phyloP scores from a whole-genome alignment of 53 echinoderm and acorn worm genomes.

The Zoroaster sp. region DNA sequence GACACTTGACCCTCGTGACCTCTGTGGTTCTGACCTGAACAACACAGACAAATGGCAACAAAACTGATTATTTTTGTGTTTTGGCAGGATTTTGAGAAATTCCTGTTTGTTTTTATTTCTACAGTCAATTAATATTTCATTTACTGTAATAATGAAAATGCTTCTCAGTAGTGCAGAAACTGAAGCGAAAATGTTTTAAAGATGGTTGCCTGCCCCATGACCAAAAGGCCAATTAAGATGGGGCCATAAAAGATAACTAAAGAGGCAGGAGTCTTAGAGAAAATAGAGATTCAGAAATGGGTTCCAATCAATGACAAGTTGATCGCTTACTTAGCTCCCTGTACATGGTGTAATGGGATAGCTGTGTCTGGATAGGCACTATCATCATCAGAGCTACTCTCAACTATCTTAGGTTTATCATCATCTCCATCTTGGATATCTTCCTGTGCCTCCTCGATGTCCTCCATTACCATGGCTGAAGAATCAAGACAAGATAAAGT shows the following conservation, averaged over 20 bases:
- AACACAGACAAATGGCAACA: too few relatives aligned
- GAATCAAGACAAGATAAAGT: neutral
- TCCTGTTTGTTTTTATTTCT: too few relatives aligned
- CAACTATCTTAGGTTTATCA: conserved; percentile 5
- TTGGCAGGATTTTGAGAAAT: too few relatives aligned
- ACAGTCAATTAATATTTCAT: too few relatives aligned
- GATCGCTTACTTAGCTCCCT: conserved; percentile 75
- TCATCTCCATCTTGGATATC: neutral
- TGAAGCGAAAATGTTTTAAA: too few relatives aligned
- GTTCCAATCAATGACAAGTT: too few relatives aligned
- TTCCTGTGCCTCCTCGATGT: conserved; percentile 38
- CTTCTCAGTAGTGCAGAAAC: too few relatives aligned
- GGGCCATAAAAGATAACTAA: too few relatives aligned
- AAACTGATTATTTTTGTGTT: too few relatives aligned
- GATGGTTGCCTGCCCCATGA: too few relatives aligned
- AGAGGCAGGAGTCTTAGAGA: neutral
- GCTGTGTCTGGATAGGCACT: conserved; percentile 81
- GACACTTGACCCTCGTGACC: conserved; percentile 76
- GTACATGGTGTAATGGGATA: conserved; percentile 83
- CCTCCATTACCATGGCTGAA: conserved; percentile 38
- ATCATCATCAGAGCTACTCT: conserved; percentile 62
- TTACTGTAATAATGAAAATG: too few relatives aligned
- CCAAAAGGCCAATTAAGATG: too few relatives aligned
- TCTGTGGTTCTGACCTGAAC: conserved; percentile 72
- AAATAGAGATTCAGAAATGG: neutral